These are phyloP conservation scores for Cichladusa arquata DNA, from an alignment of 2,113 vertebrate species.

Conservation along the genomic window DNA sequence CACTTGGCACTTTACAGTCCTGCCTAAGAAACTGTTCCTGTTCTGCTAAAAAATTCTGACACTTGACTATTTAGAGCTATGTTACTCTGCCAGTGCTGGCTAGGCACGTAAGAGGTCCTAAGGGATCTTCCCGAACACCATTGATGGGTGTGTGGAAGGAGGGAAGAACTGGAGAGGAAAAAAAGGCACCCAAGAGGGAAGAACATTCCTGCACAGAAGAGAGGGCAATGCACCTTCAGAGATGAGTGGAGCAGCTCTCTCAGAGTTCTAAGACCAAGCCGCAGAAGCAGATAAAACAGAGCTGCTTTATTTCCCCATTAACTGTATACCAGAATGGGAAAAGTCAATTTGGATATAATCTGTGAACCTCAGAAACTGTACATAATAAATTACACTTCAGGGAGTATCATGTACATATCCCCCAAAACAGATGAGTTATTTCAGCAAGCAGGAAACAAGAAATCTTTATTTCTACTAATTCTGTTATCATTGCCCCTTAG, in stretches of 20 bases:
- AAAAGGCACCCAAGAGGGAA: background rate
- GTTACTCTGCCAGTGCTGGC: background rate
- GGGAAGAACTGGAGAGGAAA: background rate
- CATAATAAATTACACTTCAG: background rate
- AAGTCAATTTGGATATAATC: background rate
- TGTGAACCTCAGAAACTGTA: background rate
- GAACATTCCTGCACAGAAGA: background rate
- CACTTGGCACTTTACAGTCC: background rate
- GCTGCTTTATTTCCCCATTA: background rate
- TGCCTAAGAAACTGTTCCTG: background rate
- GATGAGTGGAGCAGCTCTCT: background rate
- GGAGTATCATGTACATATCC: background rate
- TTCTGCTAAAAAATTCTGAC: background rate
- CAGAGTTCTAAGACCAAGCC: background rate
- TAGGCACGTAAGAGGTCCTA: background rate
- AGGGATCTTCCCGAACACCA: background rate
- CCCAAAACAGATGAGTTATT: background rate
- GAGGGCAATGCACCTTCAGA: background rate
- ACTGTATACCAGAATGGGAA: background rate
- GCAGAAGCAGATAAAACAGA: background rate
- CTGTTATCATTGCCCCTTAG: background rate
- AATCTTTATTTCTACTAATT: conserved; percentile 19
- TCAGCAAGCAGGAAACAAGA: conserved; percentile 7
- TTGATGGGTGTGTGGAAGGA: no score
- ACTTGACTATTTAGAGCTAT: background rate